Evolutionary conservation across 2,888 invertebrate genomes (phyloP), one percentile per base, ranked within the genome.

Genomic region (Sclerodermus sp.): DNA sequence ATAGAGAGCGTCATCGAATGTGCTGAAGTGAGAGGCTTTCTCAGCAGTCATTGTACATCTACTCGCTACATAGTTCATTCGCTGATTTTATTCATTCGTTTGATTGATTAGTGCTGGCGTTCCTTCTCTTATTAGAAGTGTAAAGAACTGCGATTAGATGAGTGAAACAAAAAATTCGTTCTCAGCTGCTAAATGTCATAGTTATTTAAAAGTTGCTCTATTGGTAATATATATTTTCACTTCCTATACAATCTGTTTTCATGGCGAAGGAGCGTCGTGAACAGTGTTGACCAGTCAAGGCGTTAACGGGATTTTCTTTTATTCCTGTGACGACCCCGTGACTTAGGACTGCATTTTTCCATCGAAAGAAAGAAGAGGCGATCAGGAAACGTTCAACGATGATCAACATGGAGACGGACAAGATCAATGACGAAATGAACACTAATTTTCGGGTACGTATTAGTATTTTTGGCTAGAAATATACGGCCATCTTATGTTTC

Each of bases 361-460:
- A 23, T 23, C 23, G 3, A 3, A 8, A 47, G 17, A 17, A 45
- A 46, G 49, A 31, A 31, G 32, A 31, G n/a, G n/a, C n/a, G n/a
- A n/a, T n/a, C n/a, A 36, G 36, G 3, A 12, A 14, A 14, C 16
- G 15, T 6, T 39, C 4, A 14, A 14, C 10, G 53, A 87, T 88
- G 87, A 85, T 87, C 83, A 89, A 90, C 86, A 92, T 92, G 91
- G 92, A 92, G 87, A 91, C 90, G 82, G 91, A 92, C 84, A 90
- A 90, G 85, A 86, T 89, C 81, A 88, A 90, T 83, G 91, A 91
- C 83, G 91, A 91, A 78, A 82, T 85, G 67, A 85, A 83, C 80
- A 69, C 85, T 73, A 86, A 84, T 82, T 82, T 84, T 73, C 87
- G 87, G 85, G 87, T 85, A 78, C 70, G 74, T 64, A 50, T 53